Conservation (phyloP, 2,888 invertebrate genomes). For the Lottia scabra region DNA sequence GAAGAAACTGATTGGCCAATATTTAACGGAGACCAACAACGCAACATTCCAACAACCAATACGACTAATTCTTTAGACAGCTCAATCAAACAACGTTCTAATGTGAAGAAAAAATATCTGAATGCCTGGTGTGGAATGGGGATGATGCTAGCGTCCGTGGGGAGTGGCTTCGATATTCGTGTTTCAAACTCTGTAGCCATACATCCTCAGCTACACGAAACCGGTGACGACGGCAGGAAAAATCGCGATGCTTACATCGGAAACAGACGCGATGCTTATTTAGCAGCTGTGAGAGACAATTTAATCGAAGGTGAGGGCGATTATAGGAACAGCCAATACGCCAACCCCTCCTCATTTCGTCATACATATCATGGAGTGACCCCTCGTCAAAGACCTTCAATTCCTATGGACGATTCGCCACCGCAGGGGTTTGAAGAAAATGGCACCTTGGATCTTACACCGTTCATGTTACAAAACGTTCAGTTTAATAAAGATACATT, state of each 20-base stretch:
- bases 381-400: slow-evolving; percentile 72
- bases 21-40: slow-evolving; percentile 46
- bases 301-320: slow-evolving; percentile 62
- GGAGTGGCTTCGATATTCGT: slow-evolving; percentile 91
- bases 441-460: slow-evolving; percentile 22
- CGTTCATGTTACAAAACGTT: slow-evolving; percentile 32
- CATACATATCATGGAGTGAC: slow-evolving; percentile 90
- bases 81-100: slow-evolving; percentile 68
- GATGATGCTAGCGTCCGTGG: slow-evolving; percentile 87
- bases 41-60: slow-evolving; percentile 48
- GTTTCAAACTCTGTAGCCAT: slow-evolving; percentile 77
- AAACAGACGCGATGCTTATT: slow-evolving; percentile 65
- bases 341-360: slow-evolving; percentile 59
- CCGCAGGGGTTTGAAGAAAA: slow-evolving; percentile 31
- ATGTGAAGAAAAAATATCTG: slow-evolving; percentile 72
- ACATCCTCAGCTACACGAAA: slow-evolving; percentile 54
- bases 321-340: slow-evolving; percentile 50
- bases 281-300: slow-evolving; percentile 63
- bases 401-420: slow-evolving; percentile 59
- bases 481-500: slow-evolving; percentile 4
- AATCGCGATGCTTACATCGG: slow-evolving; percentile 57
- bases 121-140: slow-evolving; percentile 86
- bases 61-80: not conserved
- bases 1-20: slow-evolving; percentile 68
- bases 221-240: slow-evolving; percentile 31